A percentile compares a stretch with the other conserved stretches of the same genome.
Evolutionary conservation across 2,888 invertebrate genomes (phyloP).

Genomic region (Neoascia interrupta): DNA sequence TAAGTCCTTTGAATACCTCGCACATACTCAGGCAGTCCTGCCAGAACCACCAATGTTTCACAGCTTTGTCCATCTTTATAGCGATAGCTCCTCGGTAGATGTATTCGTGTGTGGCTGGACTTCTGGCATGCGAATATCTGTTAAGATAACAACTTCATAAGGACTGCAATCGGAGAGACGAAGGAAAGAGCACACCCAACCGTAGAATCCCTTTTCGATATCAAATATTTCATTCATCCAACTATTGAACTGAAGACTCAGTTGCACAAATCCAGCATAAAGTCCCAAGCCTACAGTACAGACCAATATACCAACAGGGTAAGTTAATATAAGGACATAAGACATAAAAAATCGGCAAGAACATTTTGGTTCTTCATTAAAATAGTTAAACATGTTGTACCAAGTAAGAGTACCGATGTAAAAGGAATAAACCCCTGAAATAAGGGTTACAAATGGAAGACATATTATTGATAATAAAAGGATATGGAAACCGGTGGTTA

Average conservation of each 20-base stretch:
- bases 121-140: constrained; percentile 80
- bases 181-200: constrained; percentile 86
- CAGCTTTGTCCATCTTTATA: too few relatives aligned
- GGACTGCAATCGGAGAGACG: constrained; percentile 87
- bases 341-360: constrained; percentile 84
- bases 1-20: too few relatives aligned
- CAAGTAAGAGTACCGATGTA: constrained; percentile 88
- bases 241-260: constrained; percentile 84
- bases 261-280: constrained; percentile 85
- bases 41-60: too few relatives aligned
- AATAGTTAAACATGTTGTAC: constrained; percentile 87
- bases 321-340: constrained; percentile 85
- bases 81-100: constrained; percentile 79
- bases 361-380: constrained; percentile 84
- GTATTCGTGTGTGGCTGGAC: constrained; percentile 75
- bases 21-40: too few relatives aligned
- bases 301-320: constrained; percentile 85
- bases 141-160: constrained; percentile 83
- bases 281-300: constrained; percentile 85
- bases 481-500: constrained; percentile 84
- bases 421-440: constrained; percentile 85
- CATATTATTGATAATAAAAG: constrained; percentile 84
- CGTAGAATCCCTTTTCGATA: constrained; percentile 89
- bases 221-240: constrained; percentile 87
- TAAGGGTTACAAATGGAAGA: constrained; percentile 84